phyloP scores from a whole-genome alignment of 2,888 invertebrate species.

The Tortrix viridana region DNA sequence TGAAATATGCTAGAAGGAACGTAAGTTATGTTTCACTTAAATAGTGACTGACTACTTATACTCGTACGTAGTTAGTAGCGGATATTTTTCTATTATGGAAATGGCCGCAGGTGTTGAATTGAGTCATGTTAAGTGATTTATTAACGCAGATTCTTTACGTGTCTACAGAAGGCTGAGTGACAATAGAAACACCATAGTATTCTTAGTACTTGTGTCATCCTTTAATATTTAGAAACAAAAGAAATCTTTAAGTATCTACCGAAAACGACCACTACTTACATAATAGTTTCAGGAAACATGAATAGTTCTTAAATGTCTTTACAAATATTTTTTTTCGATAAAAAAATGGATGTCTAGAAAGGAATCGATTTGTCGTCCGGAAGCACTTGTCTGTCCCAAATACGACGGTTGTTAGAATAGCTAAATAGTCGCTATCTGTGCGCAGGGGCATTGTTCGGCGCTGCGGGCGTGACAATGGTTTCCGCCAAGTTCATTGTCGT shows the following conservation, averaged over 20 bases:
- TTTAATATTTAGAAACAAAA: no score
- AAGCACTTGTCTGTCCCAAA: constrained; percentile 40
- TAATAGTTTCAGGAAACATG: no score
- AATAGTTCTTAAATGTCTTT: no score
- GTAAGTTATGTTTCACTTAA: not conserved
- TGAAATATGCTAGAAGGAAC: no score
- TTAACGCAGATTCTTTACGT: constrained; percentile 26
- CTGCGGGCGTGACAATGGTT: constrained; percentile 78
- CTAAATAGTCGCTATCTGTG: constrained; percentile 63
- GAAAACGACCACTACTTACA: no score
- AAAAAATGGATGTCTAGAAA: not conserved
- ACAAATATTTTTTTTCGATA: no score
- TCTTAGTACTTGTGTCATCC: no score
- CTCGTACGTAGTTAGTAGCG: not conserved
- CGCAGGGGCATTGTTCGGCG: constrained; percentile 71
- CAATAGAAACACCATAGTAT: constrained; percentile 10
- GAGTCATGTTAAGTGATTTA: constrained; percentile 31
- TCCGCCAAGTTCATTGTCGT: constrained; percentile 83
- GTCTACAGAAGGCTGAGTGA: constrained; percentile 18
- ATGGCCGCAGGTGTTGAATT: constrained; percentile 30
- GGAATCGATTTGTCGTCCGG: constrained; percentile 1
- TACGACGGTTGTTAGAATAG: constrained; percentile 43
- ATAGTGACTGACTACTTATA: no score
- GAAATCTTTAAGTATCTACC: no score
- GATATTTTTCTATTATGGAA: constrained; percentile 3